Conservation (phyloP, 2,797 vertebrate species). For the Numenius phaeopus region DNA sequence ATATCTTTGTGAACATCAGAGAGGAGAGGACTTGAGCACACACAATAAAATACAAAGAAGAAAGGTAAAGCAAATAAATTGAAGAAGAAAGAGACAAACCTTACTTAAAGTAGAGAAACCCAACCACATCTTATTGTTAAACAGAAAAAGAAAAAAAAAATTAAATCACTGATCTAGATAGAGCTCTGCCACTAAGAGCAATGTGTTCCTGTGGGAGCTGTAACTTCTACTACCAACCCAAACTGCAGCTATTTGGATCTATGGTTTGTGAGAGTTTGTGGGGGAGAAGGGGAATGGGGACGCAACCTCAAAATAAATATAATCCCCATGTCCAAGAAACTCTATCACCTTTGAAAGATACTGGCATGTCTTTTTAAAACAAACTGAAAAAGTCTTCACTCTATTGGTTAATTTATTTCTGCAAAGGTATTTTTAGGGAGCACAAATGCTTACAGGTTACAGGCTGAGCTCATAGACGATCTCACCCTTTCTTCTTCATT, state of each 20-base stretch:
- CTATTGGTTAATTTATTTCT: not conserved
- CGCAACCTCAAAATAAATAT: not conserved
- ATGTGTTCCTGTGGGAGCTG: not conserved
- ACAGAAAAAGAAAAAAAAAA: not conserved
- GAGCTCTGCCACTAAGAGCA: not conserved
- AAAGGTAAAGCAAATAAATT: not conserved
- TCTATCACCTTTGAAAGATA: not conserved
- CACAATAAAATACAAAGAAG: not conserved
- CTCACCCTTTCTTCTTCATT: not conserved
- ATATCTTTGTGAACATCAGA: not conserved
- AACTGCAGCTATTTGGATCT: not conserved
- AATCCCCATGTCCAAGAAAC: not conserved
- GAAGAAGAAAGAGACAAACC: not conserved
- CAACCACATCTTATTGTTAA: not conserved
- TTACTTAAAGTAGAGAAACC: not conserved
- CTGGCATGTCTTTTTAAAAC: not conserved
- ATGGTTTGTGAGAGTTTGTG: not conserved
- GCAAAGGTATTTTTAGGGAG: not conserved
- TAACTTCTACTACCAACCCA: not conserved
- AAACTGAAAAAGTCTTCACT: not conserved
- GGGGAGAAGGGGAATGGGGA: not conserved
- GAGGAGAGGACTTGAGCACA: not conserved
- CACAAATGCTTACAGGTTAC: not conserved
- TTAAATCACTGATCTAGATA: not conserved
- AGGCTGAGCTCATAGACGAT: not conserved